Evolutionary conservation across 2,888 invertebrate genomes (phyloP), one percentile per base, ranked within the genome.

Genomic region (Periphyllus acericola): DNA sequence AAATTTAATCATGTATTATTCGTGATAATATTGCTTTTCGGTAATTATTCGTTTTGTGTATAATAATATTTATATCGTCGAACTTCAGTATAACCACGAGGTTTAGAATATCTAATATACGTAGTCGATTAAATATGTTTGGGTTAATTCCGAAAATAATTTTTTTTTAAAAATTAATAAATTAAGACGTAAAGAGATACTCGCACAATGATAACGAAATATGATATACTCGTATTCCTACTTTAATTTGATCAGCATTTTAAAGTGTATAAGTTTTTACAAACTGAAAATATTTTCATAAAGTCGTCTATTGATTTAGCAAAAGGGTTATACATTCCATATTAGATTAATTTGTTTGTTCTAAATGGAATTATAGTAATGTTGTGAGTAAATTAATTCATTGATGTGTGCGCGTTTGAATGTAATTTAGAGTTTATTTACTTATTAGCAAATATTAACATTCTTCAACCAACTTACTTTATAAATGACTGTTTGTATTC

Each of bases 401-500:
- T 52, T 14, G 1, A 34, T 55, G 34, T 76, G 19, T 32, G 32
- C 29, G 14, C 68, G 68, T 68, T n/a, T 68, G 25, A 11, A n/a
- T 21, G 60, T 68, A 11, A 68, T 68, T 68, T 68, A 68, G 68
- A 68, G 68, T 68, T 68, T 68, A 68, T 68, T 68, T 29, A 68
- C 29, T 68, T 68, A n/a, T 29, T 68, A 11, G 8, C 29, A n/a
- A 60, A n/a, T 68, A 68, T 68, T 68, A 29, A n/a, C 29, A 68
- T 68, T 68, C n/a, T 29, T 68, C 68, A n/a, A 25, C 29, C 29
- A n/a, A 68, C 25, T n/a, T 68, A 68, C 29, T 68, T 68, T 68
- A n/a, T 25, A 68, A 29, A 29, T n/a, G 11, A 68, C 25, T 68
- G 29, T 66, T 66, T 66, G 66, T 68, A 68, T 68, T 68, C n/a